Percentiles rank a stretch among this genome's conserved stretches.
phyloP scores from a whole-genome alignment of 2,888 invertebrate genomes.

The Melanophora roralis region DNA sequence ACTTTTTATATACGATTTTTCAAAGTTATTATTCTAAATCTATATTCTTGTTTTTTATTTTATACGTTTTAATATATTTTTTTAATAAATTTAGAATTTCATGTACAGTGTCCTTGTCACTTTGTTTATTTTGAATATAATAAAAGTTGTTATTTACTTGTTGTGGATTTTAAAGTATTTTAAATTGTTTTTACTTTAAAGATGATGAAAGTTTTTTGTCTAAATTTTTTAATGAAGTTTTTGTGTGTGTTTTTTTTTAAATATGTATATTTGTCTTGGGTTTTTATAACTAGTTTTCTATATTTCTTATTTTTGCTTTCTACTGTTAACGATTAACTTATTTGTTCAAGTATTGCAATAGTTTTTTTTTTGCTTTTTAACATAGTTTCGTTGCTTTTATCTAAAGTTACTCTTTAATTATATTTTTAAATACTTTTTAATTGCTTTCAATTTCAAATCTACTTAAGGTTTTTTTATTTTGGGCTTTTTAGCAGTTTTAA shows the following conservation, averaged over 20 bases:
- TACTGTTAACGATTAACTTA: slow-evolving; percentile 59
- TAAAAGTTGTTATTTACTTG: too few species aligned
- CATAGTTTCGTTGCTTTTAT: slow-evolving; percentile 54
- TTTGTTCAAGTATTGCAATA: slow-evolving; percentile 27
- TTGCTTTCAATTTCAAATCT: slow-evolving; percentile 54
- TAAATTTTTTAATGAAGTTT: not conserved
- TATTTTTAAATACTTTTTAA: slow-evolving; percentile 12
- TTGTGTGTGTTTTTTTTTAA: not conserved
- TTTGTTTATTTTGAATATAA: slow-evolving; percentile 33
- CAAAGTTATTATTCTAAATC: not conserved
- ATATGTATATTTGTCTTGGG: not conserved
- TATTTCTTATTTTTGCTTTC: slow-evolving; percentile 2
- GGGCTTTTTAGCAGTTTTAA: slow-evolving; percentile 30
- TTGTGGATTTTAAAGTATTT: too few species aligned
- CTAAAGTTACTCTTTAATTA: too few species aligned
- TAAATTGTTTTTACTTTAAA: slow-evolving; percentile 31
- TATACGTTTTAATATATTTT: slow-evolving; percentile 37
- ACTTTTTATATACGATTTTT: slow-evolving; percentile 36
- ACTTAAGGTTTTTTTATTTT: slow-evolving; percentile 38
- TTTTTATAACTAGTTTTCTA: not conserved
- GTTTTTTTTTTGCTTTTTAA: slow-evolving; percentile 15
- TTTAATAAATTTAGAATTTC: slow-evolving; percentile 65
- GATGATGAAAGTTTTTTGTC: not conserved
- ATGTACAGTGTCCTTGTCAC: slow-evolving; percentile 62
- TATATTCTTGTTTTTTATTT: slow-evolving; percentile 8